Evolutionary conservation across 2,888 invertebrate genomes (phyloP), one percentile per base, ranked within the genome.

Genomic region (Epiblema foenella): DNA sequence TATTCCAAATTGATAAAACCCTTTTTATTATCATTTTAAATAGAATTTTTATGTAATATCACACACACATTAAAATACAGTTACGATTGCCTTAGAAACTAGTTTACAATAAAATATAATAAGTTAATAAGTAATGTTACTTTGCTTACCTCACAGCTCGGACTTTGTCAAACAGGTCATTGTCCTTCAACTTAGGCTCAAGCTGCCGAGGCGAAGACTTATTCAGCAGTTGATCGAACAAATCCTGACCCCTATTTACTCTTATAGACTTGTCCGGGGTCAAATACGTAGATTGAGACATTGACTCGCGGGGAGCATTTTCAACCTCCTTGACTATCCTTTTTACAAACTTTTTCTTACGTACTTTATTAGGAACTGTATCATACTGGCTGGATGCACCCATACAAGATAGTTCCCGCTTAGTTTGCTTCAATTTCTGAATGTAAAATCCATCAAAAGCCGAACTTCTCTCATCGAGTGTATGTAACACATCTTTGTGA

Each of bases 211-310:
- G 76, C 18, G 84, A 79, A 8, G 89, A 82, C 0, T 89, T 87
- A 68, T 87, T 88, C 1, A 92, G 76, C 20, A 93, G 82, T 75
- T 88, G 84, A 77, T 93, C 93, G 70, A 93, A 93, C 0, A 87
- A 83, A 81, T 93, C 93, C 18, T 83, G 76, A 4, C 81, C 83
- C 76, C 86, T 92, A 73, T 92, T 93, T 0, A 93, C 91, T 49
- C 84, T 84, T 65, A 93, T 81, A 49, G 93, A 93, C 77, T 90
- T 92, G 75, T 93, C 88, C 10, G 93, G 93, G 18, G 93, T 93
- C 60, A 93, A 76, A 77, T 84, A 90, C 0, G 83, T 83, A 1
- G 87, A 86, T 0, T 75, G 77, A 0, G 85, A 80, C 29, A 76
- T 58, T 7, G 85, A 83, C 54, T 86, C 83, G 15, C 73, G 75